Evolutionary conservation across 2,113 vertebrate species (phyloP).

Genomic region (Canis aureus): DNA sequence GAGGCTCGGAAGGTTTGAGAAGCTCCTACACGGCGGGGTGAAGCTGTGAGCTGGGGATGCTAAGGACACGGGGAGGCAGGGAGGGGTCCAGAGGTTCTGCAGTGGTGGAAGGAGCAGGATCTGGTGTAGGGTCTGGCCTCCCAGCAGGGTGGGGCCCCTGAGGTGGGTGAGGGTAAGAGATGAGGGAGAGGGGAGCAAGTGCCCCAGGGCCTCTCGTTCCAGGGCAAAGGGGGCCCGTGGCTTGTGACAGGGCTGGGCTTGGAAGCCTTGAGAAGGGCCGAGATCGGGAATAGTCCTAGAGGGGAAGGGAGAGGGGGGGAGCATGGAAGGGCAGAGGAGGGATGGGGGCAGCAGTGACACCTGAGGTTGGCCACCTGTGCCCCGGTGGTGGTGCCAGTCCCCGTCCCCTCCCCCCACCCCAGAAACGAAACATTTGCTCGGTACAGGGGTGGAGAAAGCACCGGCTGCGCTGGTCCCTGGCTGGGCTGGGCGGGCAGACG

Average conservation of each 20-base stretch:
- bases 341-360: background rate
- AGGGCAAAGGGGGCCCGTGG: no score
- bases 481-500: background rate
- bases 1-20: background rate
- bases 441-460: background rate
- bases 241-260: background rate
- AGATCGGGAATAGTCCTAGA: background rate
- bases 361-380: background rate
- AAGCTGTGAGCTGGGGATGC: background rate
- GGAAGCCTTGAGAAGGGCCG: background rate
- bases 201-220: background rate
- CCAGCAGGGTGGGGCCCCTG: background rate
- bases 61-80: background rate
- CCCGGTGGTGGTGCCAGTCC: background rate
- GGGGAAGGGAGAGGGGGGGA: background rate
- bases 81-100: background rate
- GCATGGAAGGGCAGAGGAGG: background rate
- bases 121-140: background rate
- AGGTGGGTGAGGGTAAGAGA: background rate
- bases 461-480: rapidly evolving
- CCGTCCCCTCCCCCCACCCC: no score
- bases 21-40: background rate
- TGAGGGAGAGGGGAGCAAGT: background rate
- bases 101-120: background rate
- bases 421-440: background rate